Evolutionary conservation across 2,113 vertebrate genomes (phyloP).

Genomic region (Motacilla alba): DNA sequence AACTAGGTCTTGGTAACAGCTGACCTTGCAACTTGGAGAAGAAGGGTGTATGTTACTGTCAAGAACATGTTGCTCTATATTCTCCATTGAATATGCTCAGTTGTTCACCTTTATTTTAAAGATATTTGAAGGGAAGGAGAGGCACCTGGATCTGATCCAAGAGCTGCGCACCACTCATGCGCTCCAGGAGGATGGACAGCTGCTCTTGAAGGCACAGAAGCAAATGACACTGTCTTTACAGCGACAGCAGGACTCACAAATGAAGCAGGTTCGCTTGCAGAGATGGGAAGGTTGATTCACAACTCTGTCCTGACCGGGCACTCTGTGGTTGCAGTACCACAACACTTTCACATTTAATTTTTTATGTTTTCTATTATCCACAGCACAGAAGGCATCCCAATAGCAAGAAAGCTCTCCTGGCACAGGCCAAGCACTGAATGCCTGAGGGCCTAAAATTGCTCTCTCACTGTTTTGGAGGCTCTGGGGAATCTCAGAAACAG

Average conservation of each 20-base stretch:
- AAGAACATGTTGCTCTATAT: background rate
- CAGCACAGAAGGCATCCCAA: background rate
- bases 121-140: conserved; percentile 90
- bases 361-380: background rate
- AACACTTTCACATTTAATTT: background rate
- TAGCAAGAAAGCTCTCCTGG: background rate
- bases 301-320: background rate
- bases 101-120: conserved; percentile 54
- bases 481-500: background rate
- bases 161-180: conserved; percentile 83
- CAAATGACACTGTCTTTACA: conserved; percentile 73
- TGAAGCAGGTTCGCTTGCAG: conserved; percentile 72
- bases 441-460: background rate
- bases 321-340: background rate
- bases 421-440: background rate
- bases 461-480: background rate
- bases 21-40: background rate
- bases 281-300: background rate
- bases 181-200: conserved; percentile 78
- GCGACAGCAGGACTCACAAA: conserved; percentile 68
- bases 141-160: conserved; percentile 80
- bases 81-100: background rate
- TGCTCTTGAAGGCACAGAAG: conserved; percentile 75
- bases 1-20: background rate
- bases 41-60: background rate